A percentile compares a stretch with the other conserved stretches of the same genome.
phyloP scores from a whole-genome alignment of 2,113 vertebrate species.

The Siphamia tubifer region DNA sequence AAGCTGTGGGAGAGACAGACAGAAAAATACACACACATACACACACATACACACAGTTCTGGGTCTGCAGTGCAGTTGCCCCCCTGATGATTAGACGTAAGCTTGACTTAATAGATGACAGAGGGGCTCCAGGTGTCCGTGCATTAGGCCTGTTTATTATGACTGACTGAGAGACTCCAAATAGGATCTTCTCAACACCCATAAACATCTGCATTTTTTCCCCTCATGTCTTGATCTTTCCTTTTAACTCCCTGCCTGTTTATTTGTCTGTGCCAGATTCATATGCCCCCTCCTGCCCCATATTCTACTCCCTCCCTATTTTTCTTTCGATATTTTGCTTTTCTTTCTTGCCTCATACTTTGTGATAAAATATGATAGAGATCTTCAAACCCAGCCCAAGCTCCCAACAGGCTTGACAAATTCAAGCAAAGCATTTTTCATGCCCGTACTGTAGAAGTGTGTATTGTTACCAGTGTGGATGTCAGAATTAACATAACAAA shows the following conservation, averaged over 20 bases:
- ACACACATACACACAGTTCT: slow-evolving; percentile 3
- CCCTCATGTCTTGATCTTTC: not conserved
- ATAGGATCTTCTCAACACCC: slow-evolving; percentile 38
- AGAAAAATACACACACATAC: slow-evolving; percentile 5
- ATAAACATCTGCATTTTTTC: slow-evolving; percentile 35
- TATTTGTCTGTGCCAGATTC: too few species aligned
- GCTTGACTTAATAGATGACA: slow-evolving; percentile 48
- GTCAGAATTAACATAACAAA: too few species aligned
- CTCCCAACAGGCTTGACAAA: not conserved
- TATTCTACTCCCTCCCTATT: not conserved
- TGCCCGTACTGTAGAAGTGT: not conserved
- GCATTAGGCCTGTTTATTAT: slow-evolving; percentile 55
- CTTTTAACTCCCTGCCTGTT: not conserved
- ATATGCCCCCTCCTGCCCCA: too few species aligned
- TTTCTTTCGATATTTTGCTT: not conserved
- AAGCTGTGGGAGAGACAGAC: slow-evolving; percentile 49
- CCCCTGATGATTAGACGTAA: slow-evolving; percentile 43
- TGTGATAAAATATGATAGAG: slow-evolving; percentile 5
- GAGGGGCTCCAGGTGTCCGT: slow-evolving; percentile 62
- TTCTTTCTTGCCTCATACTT: not conserved
- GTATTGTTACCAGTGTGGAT: too few species aligned
- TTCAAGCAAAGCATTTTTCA: not conserved
- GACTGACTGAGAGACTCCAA: slow-evolving; percentile 40
- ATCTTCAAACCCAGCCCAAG: not conserved
- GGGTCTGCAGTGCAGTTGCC: slow-evolving; percentile 2